Evolutionary conservation across 30 jellyfish, hydroid and myxozoan species (phyloP).

Genomic region (Aurelia sp.): DNA sequence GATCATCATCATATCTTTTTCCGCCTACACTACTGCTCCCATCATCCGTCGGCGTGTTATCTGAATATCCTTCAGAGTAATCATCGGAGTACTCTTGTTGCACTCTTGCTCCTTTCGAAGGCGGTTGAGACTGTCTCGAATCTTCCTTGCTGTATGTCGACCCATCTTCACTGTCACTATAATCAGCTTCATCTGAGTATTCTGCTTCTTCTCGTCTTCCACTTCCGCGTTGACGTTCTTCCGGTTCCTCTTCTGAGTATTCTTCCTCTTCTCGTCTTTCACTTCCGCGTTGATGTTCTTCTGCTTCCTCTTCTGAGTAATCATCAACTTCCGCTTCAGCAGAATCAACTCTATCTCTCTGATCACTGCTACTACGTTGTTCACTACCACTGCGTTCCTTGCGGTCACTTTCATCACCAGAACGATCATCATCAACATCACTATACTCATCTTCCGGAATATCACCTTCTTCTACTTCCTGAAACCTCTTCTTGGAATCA

Average conservation of each 20-base stretch:
- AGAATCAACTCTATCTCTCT: constrained; percentile 25
- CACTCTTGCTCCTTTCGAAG: neutral
- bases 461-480: constrained; percentile 5
- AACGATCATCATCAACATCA: constrained; percentile 18
- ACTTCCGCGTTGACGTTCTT: neutral
- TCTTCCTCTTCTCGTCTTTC: constrained; percentile 14
- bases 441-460: constrained; percentile 28
- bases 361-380: neutral
- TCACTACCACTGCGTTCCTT: constrained; percentile 9
- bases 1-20: constrained; percentile 59
- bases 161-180: constrained; percentile 40
- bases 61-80: constrained; percentile 60
- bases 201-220: constrained; percentile 11
- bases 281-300: neutral
- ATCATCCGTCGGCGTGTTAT: constrained; percentile 68
- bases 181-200: constrained; percentile 43
- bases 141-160: neutral
- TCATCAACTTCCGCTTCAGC: constrained; percentile 21
- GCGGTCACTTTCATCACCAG: constrained; percentile 43
- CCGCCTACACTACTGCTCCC: constrained; percentile 68
- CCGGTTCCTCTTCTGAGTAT: constrained; percentile 35
- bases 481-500: neutral
- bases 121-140: neutral
- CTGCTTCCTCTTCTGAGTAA: constrained; percentile 45
- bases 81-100: constrained; percentile 57